A percentile compares a stretch with the other conserved stretches of the same genome.
These are phyloP conservation scores for Corydoras maculifer DNA, from an alignment of 2,113 vertebrate species.

Conservation along the genomic window DNA sequence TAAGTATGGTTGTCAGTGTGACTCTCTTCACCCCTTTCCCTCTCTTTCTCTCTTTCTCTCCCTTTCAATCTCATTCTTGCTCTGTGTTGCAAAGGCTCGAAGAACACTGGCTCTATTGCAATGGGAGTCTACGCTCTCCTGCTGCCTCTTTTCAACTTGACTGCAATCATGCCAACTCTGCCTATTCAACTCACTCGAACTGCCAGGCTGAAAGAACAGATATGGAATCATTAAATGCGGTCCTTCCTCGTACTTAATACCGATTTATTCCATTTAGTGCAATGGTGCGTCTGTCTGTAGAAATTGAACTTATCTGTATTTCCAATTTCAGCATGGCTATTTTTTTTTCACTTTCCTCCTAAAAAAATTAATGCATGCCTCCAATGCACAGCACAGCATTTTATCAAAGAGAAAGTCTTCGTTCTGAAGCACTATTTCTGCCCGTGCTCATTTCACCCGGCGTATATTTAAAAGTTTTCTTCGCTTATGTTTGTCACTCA, in stretches of 20 bases:
- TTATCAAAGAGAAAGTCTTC: conserved; percentile 49
- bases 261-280: conserved; percentile 31
- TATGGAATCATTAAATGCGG: conserved; percentile 50
- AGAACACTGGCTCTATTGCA: conserved; percentile 32
- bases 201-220: conserved; percentile 50
- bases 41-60: conserved; percentile 2
- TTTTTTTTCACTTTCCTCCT: conserved; percentile 24
- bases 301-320: conserved; percentile 61
- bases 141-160: conserved; percentile 43
- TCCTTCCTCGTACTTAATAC: conserved; percentile 38
- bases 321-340: conserved; percentile 59
- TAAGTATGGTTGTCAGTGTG: conserved; percentile 16
- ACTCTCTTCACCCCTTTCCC: background rate
- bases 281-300: conserved; percentile 39
- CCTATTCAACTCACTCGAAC: conserved; percentile 53
- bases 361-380: conserved; percentile 58
- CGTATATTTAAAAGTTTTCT: conserved; percentile 48
- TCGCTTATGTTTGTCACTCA: conserved; percentile 50
- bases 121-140: conserved; percentile 31
- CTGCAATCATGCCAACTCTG: conserved; percentile 52
- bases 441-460: conserved; percentile 41
- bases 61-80: background rate
- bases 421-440: conserved; percentile 43
- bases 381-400: conserved; percentile 47
- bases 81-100: conserved; percentile 4